Evolutionary conservation across 2,113 vertebrate species (phyloP).

Genomic region (Melanerpes formicivorus): DNA sequence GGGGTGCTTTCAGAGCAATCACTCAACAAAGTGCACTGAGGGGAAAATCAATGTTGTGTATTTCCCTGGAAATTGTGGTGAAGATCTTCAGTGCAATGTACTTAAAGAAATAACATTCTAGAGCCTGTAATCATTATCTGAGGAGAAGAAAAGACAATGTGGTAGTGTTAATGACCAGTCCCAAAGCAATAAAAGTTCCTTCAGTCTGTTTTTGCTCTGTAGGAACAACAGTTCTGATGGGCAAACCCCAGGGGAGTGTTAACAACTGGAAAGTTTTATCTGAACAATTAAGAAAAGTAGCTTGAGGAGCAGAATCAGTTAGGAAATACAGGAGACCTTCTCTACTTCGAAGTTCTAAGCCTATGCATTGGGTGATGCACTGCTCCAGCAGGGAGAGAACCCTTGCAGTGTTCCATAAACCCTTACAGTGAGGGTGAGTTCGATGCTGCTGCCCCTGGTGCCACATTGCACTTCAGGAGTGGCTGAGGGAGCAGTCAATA

Average conservation of each 20-base stretch:
- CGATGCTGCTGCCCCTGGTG: not conserved
- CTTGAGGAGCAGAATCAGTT: not conserved
- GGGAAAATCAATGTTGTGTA: not conserved
- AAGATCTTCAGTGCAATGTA: not conserved
- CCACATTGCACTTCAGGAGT: not conserved
- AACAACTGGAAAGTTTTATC: not conserved
- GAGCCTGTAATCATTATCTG: not conserved
- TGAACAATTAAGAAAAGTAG: not conserved
- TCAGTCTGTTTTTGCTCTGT: not conserved
- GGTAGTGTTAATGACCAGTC: not conserved
- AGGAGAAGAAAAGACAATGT: not conserved
- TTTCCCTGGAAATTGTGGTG: not conserved
- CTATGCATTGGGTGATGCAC: rapidly evolving
- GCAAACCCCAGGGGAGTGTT: not conserved
- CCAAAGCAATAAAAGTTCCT: not conserved
- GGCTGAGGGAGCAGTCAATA: not conserved
- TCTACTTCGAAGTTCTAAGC: not conserved
- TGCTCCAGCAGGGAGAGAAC: not conserved
- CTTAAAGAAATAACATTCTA: not conserved
- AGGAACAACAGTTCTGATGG: not conserved
- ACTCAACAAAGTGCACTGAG: not conserved
- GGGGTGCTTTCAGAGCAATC: not conserved
- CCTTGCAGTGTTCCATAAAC: not conserved
- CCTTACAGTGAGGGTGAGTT: not conserved
- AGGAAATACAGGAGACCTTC: not conserved